Evolutionary conservation across 2,888 invertebrate species (phyloP).

Genomic region (Apotomis turbidana): DNA sequence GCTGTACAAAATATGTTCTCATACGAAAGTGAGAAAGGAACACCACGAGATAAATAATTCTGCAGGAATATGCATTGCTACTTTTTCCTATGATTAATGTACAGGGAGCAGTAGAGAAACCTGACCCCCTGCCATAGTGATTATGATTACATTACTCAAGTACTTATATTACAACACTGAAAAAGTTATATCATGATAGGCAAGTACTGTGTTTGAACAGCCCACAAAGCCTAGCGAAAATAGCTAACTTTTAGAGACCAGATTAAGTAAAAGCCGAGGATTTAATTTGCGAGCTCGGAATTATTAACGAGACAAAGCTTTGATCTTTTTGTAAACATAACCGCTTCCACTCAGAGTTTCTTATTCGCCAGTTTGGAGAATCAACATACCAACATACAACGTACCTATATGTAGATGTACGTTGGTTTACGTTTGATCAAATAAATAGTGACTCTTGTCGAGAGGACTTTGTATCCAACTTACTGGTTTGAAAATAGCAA

Average conservation of each 20-base stretch:
- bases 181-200: no score
- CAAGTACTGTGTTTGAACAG: not conserved
- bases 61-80: not conserved
- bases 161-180: no score
- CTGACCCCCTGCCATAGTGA: no score
- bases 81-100: no score
- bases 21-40: not conserved
- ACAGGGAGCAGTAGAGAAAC: no score
- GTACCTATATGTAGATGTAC: no score
- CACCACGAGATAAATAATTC: not conserved
- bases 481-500: not conserved
- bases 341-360: not conserved
- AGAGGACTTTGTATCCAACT: slow-evolving; percentile 8
- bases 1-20: slow-evolving; percentile 6
- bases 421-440: not conserved
- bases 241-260: slow-evolving; percentile 12
- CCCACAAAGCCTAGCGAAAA: not conserved
- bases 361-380: not conserved
- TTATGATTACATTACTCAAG: no score
- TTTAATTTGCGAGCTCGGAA: slow-evolving; percentile 13
- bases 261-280: slow-evolving; percentile 7
- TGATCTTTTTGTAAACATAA: slow-evolving; percentile 23
- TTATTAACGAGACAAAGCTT: slow-evolving; percentile 11
- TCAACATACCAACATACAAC: not conserved
- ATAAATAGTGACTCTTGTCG: not conserved